phyloP scores from a whole-genome alignment of 2,797 vertebrate genomes.

The Microchirus variegatus region DNA sequence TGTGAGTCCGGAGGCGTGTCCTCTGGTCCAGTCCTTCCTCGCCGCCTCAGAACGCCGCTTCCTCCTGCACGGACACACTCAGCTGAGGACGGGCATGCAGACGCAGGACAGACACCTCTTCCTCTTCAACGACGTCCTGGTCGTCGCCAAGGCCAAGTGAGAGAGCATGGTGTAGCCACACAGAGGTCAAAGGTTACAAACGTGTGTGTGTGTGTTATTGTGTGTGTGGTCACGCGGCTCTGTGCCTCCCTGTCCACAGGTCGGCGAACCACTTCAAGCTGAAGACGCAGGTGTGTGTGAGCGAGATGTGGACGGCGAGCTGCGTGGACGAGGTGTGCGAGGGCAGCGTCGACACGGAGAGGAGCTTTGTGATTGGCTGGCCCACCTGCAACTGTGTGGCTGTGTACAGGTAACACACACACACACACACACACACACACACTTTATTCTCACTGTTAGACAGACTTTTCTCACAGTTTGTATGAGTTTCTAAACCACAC shows the following conservation, averaged over 20 bases:
- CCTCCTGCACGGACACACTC: conserved; percentile 82
- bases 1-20: conserved; percentile 67
- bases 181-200: neutral
- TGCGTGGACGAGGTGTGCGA: conserved; percentile 86
- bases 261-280: conserved; percentile 83
- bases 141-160: conserved; percentile 88
- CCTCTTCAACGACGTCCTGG: conserved; percentile 85
- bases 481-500: no score
- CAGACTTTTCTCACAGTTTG: no score
- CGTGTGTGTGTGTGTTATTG: neutral
- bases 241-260: conserved; percentile 61
- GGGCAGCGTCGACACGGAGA: conserved; percentile 81
- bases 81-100: conserved; percentile 86
- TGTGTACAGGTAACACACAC: conserved; percentile 83
- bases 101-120: conserved; percentile 89
- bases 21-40: conserved; percentile 77
- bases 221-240: conserved; percentile 8
- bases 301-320: conserved; percentile 85
- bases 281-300: conserved; percentile 84
- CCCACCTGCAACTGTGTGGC: conserved; percentile 88
- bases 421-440: neutral
- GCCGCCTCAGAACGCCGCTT: conserved; percentile 47
- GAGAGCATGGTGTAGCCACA: conserved; percentile 25
- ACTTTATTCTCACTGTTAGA: no score
- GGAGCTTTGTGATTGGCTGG: conserved; percentile 91